Percentiles rank a stretch among this genome's conserved stretches.
phyloP scores from a whole-genome alignment of 2,888 invertebrate genomes.

The Amorpha juglandis region DNA sequence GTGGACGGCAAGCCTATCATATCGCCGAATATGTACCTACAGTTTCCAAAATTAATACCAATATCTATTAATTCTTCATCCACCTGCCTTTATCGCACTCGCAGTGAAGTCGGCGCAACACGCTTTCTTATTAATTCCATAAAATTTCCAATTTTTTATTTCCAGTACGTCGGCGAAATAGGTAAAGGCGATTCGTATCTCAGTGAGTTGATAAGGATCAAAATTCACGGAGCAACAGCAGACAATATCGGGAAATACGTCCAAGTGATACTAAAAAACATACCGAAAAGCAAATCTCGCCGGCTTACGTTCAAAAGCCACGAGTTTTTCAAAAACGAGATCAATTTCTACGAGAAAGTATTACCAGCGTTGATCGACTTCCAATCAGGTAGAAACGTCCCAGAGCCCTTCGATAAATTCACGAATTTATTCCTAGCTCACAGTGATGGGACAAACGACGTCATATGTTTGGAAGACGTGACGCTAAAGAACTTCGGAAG shows the following conservation, averaged over 20 bases:
- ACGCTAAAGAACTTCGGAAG: slow-evolving; percentile 69
- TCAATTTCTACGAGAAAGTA: slow-evolving; percentile 85
- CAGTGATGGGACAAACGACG: slow-evolving; percentile 82
- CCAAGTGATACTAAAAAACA: slow-evolving; percentile 86
- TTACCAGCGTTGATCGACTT: slow-evolving; percentile 76
- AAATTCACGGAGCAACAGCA: slow-evolving; percentile 73
- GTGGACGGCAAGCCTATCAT: no score
- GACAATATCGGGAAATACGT: slow-evolving; percentile 57
- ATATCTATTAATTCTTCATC: no score
- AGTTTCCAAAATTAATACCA: no score
- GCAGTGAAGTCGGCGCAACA: no score
- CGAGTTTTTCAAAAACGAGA: slow-evolving; percentile 89
- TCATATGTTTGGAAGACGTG: slow-evolving; percentile 83
- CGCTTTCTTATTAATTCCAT: no score
- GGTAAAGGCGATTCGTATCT: slow-evolving; percentile 89
- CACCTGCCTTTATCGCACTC: no score
- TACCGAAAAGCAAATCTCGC: slow-evolving; percentile 86
- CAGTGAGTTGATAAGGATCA: slow-evolving; percentile 86
- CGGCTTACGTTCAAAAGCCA: slow-evolving; percentile 86
- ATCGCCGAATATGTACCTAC: no score
- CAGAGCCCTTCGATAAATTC: slow-evolving; percentile 81
- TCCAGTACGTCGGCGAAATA: slow-evolving; percentile 71
- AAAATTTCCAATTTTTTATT: background rate
- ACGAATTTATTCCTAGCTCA: slow-evolving; percentile 73
- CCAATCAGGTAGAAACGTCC: slow-evolving; percentile 60